A percentile compares a stretch with the other conserved stretches of the same genome.
These are phyloP conservation scores for Cosmia trapezina DNA, from an alignment of 2,888 invertebrate species.

Conservation along the genomic window DNA sequence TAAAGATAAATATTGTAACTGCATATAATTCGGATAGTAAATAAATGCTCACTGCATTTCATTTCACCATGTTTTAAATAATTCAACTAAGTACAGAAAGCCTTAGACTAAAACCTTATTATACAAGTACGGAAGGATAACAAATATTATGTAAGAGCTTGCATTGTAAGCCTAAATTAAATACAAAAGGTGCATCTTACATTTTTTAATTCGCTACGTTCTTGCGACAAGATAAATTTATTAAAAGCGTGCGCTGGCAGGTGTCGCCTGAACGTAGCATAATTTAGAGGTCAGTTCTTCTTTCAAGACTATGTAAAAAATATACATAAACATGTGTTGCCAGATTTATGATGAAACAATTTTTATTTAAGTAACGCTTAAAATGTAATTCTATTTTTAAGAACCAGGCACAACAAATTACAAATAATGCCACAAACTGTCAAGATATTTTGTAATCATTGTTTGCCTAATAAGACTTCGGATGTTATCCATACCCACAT, in stretches of 20 bases:
- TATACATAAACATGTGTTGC: neutral
- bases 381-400: neutral
- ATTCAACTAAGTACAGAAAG: slow-evolving; percentile 60
- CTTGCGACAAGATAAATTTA: neutral
- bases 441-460: neutral
- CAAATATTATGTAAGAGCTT: slow-evolving; percentile 13
- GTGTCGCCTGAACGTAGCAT: neutral
- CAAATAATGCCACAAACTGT: neutral
- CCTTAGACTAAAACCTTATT: slow-evolving; percentile 27
- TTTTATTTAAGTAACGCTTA: neutral
- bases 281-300: neutral
- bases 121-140: slow-evolving; percentile 23
- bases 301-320: neutral
- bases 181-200: slow-evolving; percentile 5
- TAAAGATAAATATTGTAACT: neutral
- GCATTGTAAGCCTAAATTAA: slow-evolving; percentile 5
- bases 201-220: neutral
- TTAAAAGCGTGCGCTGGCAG: neutral
- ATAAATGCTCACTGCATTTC: slow-evolving; percentile 16
- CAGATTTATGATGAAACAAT: slow-evolving; percentile 4
- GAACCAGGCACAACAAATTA: neutral
- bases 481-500: neutral
- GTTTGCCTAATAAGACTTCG: neutral
- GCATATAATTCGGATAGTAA: slow-evolving; percentile 26
- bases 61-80: slow-evolving; percentile 10